These are phyloP conservation scores for Lycocorax pyrrhopterus DNA, from an alignment of 2,113 vertebrate genomes.

Conservation along the genomic window DNA sequence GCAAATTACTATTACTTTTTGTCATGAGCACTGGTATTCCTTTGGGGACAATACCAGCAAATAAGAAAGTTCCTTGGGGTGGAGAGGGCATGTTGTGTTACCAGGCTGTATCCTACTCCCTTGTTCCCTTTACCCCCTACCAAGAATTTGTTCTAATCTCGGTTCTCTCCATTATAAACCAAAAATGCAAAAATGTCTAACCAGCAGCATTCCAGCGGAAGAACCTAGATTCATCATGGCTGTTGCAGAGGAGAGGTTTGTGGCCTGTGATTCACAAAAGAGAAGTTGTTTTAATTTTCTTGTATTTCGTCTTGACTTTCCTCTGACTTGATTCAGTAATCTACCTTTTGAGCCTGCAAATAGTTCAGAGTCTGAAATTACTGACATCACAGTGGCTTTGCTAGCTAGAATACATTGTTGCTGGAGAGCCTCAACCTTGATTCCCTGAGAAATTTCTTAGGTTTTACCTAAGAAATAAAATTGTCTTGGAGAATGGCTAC, in stretches of 20 bases:
- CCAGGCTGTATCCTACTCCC: background rate
- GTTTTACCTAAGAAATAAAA: background rate
- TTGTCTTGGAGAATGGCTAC: background rate
- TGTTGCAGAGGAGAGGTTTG: background rate
- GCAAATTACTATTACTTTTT: background rate
- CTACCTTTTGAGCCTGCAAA: background rate
- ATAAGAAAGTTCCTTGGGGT: background rate
- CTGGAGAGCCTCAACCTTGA: background rate
- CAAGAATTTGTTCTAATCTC: background rate
- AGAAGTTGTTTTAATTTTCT: background rate
- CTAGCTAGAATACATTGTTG: background rate
- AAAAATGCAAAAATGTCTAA: background rate
- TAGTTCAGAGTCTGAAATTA: background rate
- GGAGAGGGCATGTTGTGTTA: fast-evolving
- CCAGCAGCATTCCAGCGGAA: background rate
- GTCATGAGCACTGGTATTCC: background rate
- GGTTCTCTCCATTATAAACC: background rate
- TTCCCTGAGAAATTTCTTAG: background rate
- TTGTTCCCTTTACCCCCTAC: background rate
- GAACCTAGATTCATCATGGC: background rate
- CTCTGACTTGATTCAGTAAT: background rate
- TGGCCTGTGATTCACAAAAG: background rate
- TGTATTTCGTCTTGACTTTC: background rate
- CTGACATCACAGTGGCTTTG: background rate
- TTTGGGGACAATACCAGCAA: background rate